Percentiles rank a stretch among this genome's conserved stretches.
phyloP scores from a whole-genome alignment of 2,113 vertebrate genomes.

The Mandrillus leucophaeus region DNA sequence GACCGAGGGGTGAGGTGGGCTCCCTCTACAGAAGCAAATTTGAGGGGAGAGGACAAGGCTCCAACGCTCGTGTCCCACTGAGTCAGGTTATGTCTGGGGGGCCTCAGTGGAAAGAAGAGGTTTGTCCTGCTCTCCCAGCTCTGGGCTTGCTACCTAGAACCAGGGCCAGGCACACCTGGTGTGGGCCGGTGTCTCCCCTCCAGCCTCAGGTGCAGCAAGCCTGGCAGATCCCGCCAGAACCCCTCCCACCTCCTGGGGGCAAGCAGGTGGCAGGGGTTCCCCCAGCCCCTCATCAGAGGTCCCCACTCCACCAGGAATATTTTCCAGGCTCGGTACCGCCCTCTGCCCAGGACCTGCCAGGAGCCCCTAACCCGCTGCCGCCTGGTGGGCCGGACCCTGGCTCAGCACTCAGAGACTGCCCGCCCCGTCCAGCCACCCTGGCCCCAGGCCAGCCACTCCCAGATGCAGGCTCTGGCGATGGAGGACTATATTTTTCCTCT shows the following conservation, averaged over 20 bases:
- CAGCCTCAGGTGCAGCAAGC: neutral
- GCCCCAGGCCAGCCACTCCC: neutral
- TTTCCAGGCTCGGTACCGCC: neutral
- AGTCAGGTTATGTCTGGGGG: fast-evolving
- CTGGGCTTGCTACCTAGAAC: neutral
- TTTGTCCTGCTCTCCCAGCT: neutral
- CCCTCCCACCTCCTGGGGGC: no score
- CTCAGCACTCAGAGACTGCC: neutral
- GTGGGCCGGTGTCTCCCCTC: no score
- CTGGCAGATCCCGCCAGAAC: neutral
- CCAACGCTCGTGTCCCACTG: fast-evolving
- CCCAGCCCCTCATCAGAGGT: no score
- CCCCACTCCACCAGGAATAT: no score
- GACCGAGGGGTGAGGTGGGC: neutral
- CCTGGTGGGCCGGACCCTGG: neutral
- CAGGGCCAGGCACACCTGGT: neutral
- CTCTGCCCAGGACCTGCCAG: neutral
- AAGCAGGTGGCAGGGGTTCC: neutral
- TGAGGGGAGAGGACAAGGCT: neutral
- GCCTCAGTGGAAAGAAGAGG: neutral
- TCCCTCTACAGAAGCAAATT: neutral
- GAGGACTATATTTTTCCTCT: neutral
- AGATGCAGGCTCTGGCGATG: neutral
- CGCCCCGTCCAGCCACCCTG: neutral
- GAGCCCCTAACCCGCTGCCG: neutral